Evolutionary conservation across 2,888 invertebrate species (phyloP).

Genomic region (Polietes domitor): DNA sequence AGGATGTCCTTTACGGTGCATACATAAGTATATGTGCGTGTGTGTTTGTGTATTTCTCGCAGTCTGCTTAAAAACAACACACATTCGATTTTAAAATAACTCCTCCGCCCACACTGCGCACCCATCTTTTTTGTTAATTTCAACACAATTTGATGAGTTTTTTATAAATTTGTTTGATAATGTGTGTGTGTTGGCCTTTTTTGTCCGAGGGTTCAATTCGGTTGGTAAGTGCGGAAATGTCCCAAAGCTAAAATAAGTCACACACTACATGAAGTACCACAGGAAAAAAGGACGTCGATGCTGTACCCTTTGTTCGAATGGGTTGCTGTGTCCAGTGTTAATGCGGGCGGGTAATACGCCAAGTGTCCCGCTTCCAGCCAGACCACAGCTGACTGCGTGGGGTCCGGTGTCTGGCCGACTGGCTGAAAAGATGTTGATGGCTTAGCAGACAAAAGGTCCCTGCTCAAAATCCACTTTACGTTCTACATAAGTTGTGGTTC

Average conservation of each 20-base stretch:
- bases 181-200: slow-evolving; percentile 68
- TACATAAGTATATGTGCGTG: slow-evolving; percentile 43
- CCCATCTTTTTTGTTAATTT: slow-evolving; percentile 48
- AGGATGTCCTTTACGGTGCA: slow-evolving; percentile 37
- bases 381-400: slow-evolving; percentile 53
- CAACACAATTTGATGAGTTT: slow-evolving; percentile 48
- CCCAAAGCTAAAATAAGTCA: slow-evolving; percentile 72
- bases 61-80: slow-evolving; percentile 27
- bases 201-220: slow-evolving; percentile 16
- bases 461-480: slow-evolving; percentile 73
- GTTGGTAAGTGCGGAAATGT: slow-evolving; percentile 69
- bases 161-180: slow-evolving; percentile 75
- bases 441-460: slow-evolving; percentile 43
- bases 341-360: slow-evolving; percentile 65
- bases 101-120: not conserved
- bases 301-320: slow-evolving; percentile 50
- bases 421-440: slow-evolving; percentile 43
- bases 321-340: slow-evolving; percentile 61
- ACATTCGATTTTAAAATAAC: slow-evolving; percentile 61
- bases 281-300: slow-evolving; percentile 42
- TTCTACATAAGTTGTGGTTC: slow-evolving; percentile 77
- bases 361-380: slow-evolving; percentile 64
- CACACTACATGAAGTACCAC: slow-evolving; percentile 64
- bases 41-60: slow-evolving; percentile 56
- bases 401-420: slow-evolving; percentile 29